Conservation (phyloP, 2,888 invertebrate genomes). For the Polyommatus icarus region DNA sequence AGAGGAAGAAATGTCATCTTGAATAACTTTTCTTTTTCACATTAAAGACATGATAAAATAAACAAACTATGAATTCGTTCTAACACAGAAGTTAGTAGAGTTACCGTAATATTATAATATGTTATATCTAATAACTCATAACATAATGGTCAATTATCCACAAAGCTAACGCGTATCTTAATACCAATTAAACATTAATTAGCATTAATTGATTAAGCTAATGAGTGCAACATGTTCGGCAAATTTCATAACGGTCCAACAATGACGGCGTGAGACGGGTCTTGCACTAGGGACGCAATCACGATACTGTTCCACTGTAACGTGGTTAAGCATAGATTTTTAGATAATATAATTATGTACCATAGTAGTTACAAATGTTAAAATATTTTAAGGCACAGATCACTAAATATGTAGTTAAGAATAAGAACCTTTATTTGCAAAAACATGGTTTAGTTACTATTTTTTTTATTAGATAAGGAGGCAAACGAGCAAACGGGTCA, state of each 20-base stretch:
- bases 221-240: slow-evolving; percentile 22
- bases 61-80: neutral
- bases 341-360: neutral
- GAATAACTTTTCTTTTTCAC: neutral
- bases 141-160: neutral
- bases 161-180: neutral
- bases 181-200: slow-evolving; percentile 11
- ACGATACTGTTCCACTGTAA: slow-evolving; percentile 47
- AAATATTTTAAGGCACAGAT: too few relatives aligned
- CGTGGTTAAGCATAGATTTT: neutral
- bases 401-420: too few relatives aligned
- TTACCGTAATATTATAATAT: neutral
- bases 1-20: neutral
- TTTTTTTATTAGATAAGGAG: too few relatives aligned
- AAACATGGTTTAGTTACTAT: too few relatives aligned
- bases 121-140: neutral
- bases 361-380: too few relatives aligned
- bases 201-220: slow-evolving; percentile 18
- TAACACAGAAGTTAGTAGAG: neutral
- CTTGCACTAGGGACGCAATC: slow-evolving; percentile 53
- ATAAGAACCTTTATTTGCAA: too few relatives aligned
- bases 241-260: slow-evolving; percentile 37
- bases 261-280: slow-evolving; percentile 55
- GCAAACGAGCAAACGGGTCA: too few relatives aligned
- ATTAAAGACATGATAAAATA: neutral